phyloP scores from a whole-genome alignment of 35 echinoderm and acorn worm genomes.

The Hemicentrotus pulcherrimus region DNA sequence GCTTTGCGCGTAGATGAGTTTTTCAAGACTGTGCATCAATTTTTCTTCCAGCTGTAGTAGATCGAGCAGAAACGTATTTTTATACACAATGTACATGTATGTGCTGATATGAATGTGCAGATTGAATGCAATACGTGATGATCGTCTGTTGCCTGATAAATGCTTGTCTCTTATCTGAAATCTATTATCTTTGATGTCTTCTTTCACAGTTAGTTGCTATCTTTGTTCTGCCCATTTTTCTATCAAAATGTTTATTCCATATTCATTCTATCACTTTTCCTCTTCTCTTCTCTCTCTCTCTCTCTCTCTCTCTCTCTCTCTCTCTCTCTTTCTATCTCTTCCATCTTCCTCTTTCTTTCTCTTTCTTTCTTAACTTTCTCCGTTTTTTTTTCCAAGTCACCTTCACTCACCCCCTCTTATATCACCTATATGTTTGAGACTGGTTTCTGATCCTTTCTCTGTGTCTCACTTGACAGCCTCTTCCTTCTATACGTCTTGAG shows the following conservation, averaged over 20 bases:
- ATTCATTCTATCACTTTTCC: background rate
- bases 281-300: background rate
- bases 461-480: constrained; percentile 51
- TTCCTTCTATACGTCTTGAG: constrained; percentile 88
- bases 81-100: background rate
- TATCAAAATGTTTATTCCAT: background rate
- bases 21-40: background rate
- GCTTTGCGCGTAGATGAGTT: background rate
- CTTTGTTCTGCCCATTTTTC: background rate
- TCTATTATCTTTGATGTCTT: background rate
- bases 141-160: background rate
- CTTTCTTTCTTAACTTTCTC: background rate
- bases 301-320: background rate
- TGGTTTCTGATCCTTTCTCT: constrained; percentile 43
- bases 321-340: background rate
- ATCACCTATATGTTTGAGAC: background rate
- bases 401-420: constrained; percentile 25
- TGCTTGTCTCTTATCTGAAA: background rate
- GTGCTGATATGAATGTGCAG: background rate
- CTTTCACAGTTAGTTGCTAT: background rate
- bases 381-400: background rate
- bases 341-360: background rate
- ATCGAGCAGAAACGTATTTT: background rate
- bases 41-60: background rate
- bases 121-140: background rate